Percentiles rank a stretch among this genome's conserved stretches.
Evolutionary conservation across 92 coral and sea anemone genomes (phyloP).

Genomic region (Plumapathes pennacea): DNA sequence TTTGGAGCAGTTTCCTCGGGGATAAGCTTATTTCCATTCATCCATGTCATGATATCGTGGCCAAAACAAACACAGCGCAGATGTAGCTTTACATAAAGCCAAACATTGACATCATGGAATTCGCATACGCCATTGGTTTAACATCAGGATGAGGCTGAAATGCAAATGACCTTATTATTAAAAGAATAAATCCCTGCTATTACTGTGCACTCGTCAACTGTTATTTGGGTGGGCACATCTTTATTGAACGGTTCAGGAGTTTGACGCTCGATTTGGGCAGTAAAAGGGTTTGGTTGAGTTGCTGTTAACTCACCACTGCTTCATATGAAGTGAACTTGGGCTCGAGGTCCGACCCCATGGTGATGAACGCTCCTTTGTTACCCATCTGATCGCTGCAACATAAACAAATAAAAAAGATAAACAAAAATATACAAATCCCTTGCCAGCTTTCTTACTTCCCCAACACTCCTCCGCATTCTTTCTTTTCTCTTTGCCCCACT

Average conservation of each 20-base stretch:
- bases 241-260: background rate
- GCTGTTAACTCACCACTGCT: conserved; percentile 77
- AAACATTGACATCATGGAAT: conserved; percentile 91
- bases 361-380: conserved; percentile 94
- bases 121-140: conserved; percentile 97
- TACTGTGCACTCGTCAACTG: background rate
- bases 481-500: no score
- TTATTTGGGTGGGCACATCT: background rate
- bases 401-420: background rate
- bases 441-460: no score
- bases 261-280: background rate
- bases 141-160: conserved; percentile 97
- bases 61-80: no score
- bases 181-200: background rate
- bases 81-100: conserved; percentile 69
- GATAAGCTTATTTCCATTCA: no score
- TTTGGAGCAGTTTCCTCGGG: no score
- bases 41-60: no score
- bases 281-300: background rate
- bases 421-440: no score
- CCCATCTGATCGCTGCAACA: conserved; percentile 91
- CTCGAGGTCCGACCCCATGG: conserved; percentile 80
- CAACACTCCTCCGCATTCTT: no score
- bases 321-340: conserved; percentile 91
- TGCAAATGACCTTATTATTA: background rate